Percentiles rank a stretch among this genome's conserved stretches.
Evolutionary conservation across 2,113 vertebrate species (phyloP).

Genomic region (Sturnira hondurensis): DNA sequence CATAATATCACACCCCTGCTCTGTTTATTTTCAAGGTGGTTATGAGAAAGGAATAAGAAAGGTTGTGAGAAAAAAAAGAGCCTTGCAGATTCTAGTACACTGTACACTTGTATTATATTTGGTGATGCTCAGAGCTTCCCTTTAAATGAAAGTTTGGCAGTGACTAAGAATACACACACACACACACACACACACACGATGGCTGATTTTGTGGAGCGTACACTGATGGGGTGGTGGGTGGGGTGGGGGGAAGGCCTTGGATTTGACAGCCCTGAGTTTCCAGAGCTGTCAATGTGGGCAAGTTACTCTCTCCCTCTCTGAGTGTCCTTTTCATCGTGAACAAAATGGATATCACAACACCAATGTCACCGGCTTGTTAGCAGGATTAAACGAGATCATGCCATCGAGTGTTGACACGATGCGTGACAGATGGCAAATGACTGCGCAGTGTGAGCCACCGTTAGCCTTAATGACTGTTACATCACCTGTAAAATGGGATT

Average conservation of each 20-base stretch:
- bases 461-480: neutral
- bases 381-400: neutral
- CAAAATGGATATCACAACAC: neutral
- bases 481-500: constrained; percentile 15
- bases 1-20: neutral
- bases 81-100: neutral
- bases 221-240: neutral
- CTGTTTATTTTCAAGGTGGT: neutral
- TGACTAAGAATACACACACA: neutral
- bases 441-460: neutral
- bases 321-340: neutral
- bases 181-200: too few species aligned
- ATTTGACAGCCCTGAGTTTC: neutral
- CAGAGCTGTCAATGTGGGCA: neutral
- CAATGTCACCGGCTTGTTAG: neutral
- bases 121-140: neutral
- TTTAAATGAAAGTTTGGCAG: constrained; percentile 13
- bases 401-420: neutral
- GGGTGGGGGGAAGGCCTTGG: neutral
- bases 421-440: neutral
- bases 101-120: neutral
- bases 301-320: neutral
- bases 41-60: neutral
- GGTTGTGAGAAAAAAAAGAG: neutral
- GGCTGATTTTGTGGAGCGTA: neutral